Percentiles rank a stretch among this genome's conserved stretches.
Conservation (phyloP, 2,113 vertebrate species). For the Albula goreensis region DNA sequence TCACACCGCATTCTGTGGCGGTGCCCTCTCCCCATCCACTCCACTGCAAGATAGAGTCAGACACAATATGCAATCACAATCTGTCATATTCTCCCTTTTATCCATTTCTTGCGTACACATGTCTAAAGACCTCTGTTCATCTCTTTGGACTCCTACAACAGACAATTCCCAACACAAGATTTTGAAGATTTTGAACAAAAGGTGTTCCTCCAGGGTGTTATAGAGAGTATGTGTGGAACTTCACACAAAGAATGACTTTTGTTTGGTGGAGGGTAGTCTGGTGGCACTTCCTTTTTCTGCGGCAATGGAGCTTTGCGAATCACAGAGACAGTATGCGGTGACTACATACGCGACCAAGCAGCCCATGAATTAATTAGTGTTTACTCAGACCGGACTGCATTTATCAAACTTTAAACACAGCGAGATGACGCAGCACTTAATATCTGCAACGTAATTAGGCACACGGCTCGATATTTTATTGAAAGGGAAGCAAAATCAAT, state of each 20-base stretch:
- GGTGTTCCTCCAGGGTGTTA: too few relatives aligned
- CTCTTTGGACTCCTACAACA: too few relatives aligned
- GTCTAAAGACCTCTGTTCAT: too few relatives aligned
- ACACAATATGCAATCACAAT: too few relatives aligned
- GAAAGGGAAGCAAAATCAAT: conserved; percentile 8
- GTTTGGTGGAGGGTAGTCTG: neutral
- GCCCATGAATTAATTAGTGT: neutral
- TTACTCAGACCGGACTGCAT: neutral
- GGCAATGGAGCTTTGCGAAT: neutral
- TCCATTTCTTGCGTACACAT: too few relatives aligned
- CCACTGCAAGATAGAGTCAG: too few relatives aligned
- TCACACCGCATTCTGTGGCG: too few relatives aligned
- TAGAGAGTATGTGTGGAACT: too few relatives aligned
- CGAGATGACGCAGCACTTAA: neutral
- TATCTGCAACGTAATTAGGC: conserved; percentile 12
- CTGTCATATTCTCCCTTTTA: too few relatives aligned
- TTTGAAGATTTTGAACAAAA: too few relatives aligned
- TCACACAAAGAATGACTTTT: neutral
- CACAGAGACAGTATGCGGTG: neutral
- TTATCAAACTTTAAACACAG: conserved; percentile 7
- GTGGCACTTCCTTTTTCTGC: neutral
- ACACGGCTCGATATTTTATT: conserved; percentile 1
- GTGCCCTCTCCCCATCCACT: too few relatives aligned
- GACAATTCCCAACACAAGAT: too few relatives aligned
- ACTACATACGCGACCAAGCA: neutral